Base-by-base conservation (phyloP, 2,888 invertebrate genomes). In the Drosophila prostipennis region DNA sequence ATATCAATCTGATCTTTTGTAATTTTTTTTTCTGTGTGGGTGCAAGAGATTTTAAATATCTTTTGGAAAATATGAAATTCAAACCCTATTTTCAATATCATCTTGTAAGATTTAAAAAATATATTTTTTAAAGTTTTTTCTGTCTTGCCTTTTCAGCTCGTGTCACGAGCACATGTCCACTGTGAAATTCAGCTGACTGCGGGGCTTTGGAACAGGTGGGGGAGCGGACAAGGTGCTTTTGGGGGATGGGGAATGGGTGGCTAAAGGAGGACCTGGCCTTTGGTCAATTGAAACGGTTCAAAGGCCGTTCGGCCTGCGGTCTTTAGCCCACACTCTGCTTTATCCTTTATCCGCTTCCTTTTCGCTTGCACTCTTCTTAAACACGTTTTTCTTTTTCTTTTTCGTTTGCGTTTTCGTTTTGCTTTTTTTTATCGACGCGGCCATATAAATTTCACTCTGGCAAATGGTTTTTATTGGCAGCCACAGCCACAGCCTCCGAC, bases 391-490 rank as follows among this genome's bases (percentile, higher is more conserved):
- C 10, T 39, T 36, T 45, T 36, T 14, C 40, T n/a, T 39, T 19
- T 46, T 34, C 37, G 23, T 57, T n/a, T n/a, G n/a, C n/a, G n/a
- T n/a, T n/a, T n/a, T n/a, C n/a, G n/a, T n/a, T n/a, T n/a, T n/a
- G n/a, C n/a, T n/a, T 40, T 37, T 55, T 65, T 78, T 74, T 73
- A 83, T 79, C 79, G 87, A 86, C 73, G 77, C 77, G 72, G 65
- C 71, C 77, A 78, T 86, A 84, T 86, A 84, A 86, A 84, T 84
- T 86, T 86, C 80, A 84, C 76, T 81, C 84, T 83, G 81, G 87
- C 84, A 84, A 84, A 84, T 84, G 83, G 84, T 77, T 84, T 84
- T 86, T 84, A 84, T 84, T 84, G 83, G 86, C 84, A 84, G 72
- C 72, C 72, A 63, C 32, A 26, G 43, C 43, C 43, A 29, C 29